Evolutionary conservation across 2,888 invertebrate genomes (phyloP), one percentile per base, ranked within the genome.

Genomic region (Ptychoptera contaminata): DNA sequence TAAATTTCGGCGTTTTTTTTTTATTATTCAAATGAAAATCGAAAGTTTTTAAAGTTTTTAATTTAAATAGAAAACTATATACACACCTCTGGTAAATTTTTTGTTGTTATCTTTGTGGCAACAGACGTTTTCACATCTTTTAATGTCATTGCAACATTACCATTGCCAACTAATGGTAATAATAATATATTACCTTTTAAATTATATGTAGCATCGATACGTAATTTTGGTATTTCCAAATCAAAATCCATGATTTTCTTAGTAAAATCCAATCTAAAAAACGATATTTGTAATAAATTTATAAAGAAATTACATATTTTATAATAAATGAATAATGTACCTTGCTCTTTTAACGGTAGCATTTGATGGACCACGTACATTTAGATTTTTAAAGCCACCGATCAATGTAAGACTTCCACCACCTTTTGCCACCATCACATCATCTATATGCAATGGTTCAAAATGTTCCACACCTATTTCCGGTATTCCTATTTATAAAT

Each of bases 131-230:
- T 64, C 11, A 74, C 71, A 51, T 73, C 67, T 46, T 66, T 65
- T 35, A 76, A 54, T 4, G 68, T 65, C 55, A 74, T 62, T 42
- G 68, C 68, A 39, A 72, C 71, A 50, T 67, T 65, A 2, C 75
- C 75, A 48, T 65, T 65, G 5, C 75, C 75, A 1, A 73, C 65
- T n/a, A 76, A 56, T 0, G 75, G 74, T 34, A 76, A 52, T 9
- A 75, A 59, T 16, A 76, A 57, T 41, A 76, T 72, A 50, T 74
- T 71, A 6, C 76, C 74, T 53, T 72, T 72, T 5, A 74, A 60
- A 57, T 72, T 70, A 55, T 76, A 76, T 46, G 68, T 65, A 4
- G 73, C 68, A 48, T 68, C 69, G n/a, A 74, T 72, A 31, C 69
- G 63, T 36, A 75, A 58, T 14, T 67, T 56, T 2, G 76, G 75